Conservation (phyloP, 2,797 vertebrate genomes). For the Lutjanus argentimaculatus region DNA sequence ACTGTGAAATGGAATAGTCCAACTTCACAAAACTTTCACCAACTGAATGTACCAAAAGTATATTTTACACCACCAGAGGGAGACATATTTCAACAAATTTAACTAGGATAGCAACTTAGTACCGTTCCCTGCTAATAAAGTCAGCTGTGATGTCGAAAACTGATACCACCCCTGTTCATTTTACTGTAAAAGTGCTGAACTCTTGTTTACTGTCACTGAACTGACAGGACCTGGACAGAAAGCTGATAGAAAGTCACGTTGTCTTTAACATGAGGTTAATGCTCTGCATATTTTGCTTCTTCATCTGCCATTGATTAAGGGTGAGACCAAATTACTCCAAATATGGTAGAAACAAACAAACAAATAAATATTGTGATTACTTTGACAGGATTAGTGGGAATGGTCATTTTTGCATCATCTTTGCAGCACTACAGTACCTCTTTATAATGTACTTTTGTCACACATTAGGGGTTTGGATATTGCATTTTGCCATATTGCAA, state of each 20-base stretch:
- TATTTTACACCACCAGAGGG: background rate
- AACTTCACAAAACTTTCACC: background rate
- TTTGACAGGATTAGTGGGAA: too few relatives aligned
- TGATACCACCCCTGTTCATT: background rate
- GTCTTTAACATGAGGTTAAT: background rate
- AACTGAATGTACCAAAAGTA: background rate
- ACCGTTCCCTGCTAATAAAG: background rate
- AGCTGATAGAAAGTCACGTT: background rate
- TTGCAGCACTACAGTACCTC: too few relatives aligned
- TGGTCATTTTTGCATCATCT: too few relatives aligned
- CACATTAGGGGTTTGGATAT: too few relatives aligned
- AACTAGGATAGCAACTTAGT: background rate
- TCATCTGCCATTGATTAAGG: slow-evolving; percentile 12
- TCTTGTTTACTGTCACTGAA: background rate
- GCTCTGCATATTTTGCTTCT: slow-evolving; percentile 5
- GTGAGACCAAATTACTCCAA: background rate
- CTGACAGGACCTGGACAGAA: background rate
- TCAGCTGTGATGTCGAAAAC: background rate
- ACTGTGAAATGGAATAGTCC: background rate
- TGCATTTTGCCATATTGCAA: too few relatives aligned
- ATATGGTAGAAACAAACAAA: background rate
- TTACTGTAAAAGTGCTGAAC: background rate
- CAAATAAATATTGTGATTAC: too few relatives aligned
- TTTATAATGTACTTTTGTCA: too few relatives aligned
- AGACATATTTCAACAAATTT: slow-evolving; percentile 5